Evolutionary conservation across 2,888 invertebrate species (phyloP), one percentile per base, ranked within the genome.

Genomic region (Archips crataeganus): DNA sequence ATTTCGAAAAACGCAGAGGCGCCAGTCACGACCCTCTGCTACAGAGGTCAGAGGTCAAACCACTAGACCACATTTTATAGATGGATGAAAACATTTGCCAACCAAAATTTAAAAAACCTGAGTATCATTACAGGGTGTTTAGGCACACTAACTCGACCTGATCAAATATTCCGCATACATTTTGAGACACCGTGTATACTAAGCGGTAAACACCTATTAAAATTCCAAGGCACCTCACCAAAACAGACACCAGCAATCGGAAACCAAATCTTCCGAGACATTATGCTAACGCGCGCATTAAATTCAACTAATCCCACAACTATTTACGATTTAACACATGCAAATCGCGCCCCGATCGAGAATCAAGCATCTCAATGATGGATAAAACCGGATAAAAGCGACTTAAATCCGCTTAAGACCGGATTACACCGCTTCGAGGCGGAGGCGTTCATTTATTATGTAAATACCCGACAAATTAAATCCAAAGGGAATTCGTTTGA

Each of bases 391-490:
- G 92, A 90, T 93, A 92, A 92, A 93, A 90, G 87, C 88, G 86
- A 89, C 88, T 90, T 88, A 88, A 90, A 77, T 70, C 77, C 77
- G 77, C 77, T 82, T 89, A 86, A 88, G 87, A 87, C 85, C 88
- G 85, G 90, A 87, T 91, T 88, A 90, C 88, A 85, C 88, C 87
- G 87, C 88, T 88, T 84, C 90, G 90, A 89, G 88, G 89, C 87
- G 85, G 87, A 90, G 90, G 88, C 90, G 90, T 90, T 93, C 93
- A 93, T 94, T 93, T 93, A 94, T 93, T 93, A 94, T 93, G 93
- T 93, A 93, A 94, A 94, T 94, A 93, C 91, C 86, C 89, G 92
- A 94, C 93, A 93, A 94, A 93, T 93, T 94, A 94, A 94, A 93
- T 93, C 93, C 93, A 83, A 90, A 89, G 89, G 91, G 92, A 90